Conservation (phyloP, 2,888 invertebrate species). For the Cylindroiulus punctatus region DNA sequence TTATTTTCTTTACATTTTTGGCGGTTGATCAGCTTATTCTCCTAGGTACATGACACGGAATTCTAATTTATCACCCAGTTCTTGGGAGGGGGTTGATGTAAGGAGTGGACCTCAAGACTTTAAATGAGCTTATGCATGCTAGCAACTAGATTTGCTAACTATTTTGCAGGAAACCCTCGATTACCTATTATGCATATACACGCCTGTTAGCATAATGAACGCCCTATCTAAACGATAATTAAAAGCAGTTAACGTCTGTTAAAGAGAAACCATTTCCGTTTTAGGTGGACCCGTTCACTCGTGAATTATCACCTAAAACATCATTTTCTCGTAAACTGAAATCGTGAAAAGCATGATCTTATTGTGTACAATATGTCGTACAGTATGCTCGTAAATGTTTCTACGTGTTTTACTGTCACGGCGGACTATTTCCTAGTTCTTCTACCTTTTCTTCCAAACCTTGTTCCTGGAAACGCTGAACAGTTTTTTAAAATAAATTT, state of each 20-base stretch:
- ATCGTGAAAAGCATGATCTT: neutral
- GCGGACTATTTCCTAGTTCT: neutral
- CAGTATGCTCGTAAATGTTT: neutral
- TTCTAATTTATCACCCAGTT: conserved; percentile 11
- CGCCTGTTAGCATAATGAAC: neutral
- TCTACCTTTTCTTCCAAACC: too few species aligned
- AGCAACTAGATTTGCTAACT: neutral
- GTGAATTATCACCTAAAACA: neutral
- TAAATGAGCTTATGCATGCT: neutral
- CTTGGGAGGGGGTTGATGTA: neutral
- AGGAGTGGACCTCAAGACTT: neutral
- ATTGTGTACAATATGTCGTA: neutral
- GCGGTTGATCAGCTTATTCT: conserved; percentile 29
- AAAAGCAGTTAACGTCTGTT: neutral
- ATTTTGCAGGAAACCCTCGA: neutral
- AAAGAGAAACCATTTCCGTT: neutral
- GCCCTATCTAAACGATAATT: neutral
- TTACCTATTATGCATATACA: neutral
- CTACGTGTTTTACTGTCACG: neutral
- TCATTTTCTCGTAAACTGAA: neutral
- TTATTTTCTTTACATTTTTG: neutral
- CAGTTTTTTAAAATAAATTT: too few species aligned
- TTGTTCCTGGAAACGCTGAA: too few species aligned
- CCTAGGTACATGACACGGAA: neutral
- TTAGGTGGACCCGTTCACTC: neutral